Conservation (phyloP, 2,797 vertebrate genomes). For the Acipenser ruthenus region DNA sequence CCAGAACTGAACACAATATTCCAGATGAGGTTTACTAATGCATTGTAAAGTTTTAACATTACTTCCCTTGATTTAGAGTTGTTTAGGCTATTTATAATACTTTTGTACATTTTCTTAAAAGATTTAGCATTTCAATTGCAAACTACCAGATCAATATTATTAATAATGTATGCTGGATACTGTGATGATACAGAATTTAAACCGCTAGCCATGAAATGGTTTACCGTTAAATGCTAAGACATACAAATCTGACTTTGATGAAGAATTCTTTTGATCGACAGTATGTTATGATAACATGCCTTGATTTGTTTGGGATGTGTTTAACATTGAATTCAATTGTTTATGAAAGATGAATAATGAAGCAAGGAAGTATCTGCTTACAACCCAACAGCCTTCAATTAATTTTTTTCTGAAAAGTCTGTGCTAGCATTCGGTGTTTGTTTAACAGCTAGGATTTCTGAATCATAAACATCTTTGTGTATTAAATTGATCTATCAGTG, state of each 20-base stretch:
- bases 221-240: constrained; percentile 10
- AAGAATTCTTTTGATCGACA: constrained; percentile 27
- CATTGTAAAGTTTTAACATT: no score
- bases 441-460: no score
- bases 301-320: not conserved
- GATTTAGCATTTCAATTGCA: constrained; percentile 28
- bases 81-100: constrained; percentile 26
- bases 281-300: constrained; percentile 12
- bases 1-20: no score
- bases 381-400: no score
- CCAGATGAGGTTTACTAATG: no score
- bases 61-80: constrained; percentile 4
- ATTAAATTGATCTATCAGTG: no score
- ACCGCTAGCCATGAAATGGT: not conserved
- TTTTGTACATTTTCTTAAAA: constrained; percentile 23
- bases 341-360: no score
- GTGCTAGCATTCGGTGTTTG: no score
- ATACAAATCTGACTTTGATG: constrained; percentile 27
- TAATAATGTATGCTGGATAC: constrained; percentile 38
- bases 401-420: no score
- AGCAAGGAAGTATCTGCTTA: no score
- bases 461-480: no score
- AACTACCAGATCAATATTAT: constrained; percentile 36
- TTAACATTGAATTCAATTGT: no score
- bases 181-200: constrained; percentile 27